Evolutionary conservation across 2,113 vertebrate species (phyloP).

Genomic region (Planiliza haematocheilus): DNA sequence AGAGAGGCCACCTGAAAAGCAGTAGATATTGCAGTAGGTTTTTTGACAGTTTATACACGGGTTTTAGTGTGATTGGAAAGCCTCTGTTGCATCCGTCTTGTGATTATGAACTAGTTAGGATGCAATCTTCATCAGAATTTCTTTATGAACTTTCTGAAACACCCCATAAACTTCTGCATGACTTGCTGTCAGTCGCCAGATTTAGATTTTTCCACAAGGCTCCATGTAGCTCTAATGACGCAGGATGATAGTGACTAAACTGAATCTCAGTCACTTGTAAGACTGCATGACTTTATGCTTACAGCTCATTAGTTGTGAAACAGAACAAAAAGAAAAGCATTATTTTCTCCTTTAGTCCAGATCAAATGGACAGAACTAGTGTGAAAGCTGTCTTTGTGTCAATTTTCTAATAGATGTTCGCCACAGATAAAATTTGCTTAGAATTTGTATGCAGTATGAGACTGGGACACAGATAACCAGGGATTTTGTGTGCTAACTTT

Average conservation of each 20-base stretch:
- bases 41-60: neutral
- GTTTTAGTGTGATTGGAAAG: neutral
- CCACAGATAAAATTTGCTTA: neutral
- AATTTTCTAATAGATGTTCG: neutral
- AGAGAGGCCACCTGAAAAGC: neutral
- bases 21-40: neutral
- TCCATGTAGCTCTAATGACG: too few species aligned
- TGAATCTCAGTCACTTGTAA: too few species aligned
- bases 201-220: neutral
- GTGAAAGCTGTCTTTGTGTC: neutral
- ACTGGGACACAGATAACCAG: neutral
- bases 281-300: too few species aligned
- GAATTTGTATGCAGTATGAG: neutral
- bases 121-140: slow-evolving; percentile 1
- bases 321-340: neutral
- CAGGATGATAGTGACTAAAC: too few species aligned
- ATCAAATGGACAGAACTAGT: neutral
- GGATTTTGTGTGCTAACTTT: neutral
- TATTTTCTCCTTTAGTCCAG: neutral
- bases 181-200: neutral
- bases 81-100: neutral
- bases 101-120: slow-evolving; percentile 2
- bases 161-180: neutral
- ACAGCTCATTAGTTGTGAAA: too few species aligned
- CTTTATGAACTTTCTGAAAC: neutral